Base-by-base conservation (phyloP, 2,113 vertebrate genomes). In the Rhineura floridana region DNA sequence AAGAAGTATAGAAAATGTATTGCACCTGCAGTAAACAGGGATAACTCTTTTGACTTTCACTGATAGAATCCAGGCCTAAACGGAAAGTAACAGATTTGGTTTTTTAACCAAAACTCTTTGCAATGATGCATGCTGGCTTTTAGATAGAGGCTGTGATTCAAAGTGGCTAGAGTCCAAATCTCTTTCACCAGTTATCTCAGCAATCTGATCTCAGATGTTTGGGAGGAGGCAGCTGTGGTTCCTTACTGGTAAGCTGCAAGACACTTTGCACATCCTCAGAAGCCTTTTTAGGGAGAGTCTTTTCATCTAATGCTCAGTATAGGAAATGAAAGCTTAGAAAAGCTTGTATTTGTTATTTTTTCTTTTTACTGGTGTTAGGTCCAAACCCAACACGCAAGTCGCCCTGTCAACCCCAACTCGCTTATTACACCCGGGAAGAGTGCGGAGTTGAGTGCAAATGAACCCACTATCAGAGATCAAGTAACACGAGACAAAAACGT, bases 1-100 rank as follows among this genome's bases (percentile, higher is more conserved):
- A 97, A 84, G 86, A 94, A 90, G 83, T 86, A 91, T 95, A 93
- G 93, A 95, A 91, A 90, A n/a, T 88, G 89, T 82, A 86, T 90
- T 88, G 90, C 90, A 91, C 86, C 91, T 52, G 63, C 87, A 79
- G 70, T 75, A 85, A 92, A 76, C 46, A 63, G 63, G 67, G 39
- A 42, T 21, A 87, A 84, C 70, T 89, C 83, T 67, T 69, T 28
- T 55, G 30, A 50, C 79, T 92, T 65, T 83, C 4, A 81, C 77
- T 12, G 10, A 19, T 7, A 23, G 50, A 28, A 21, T 72, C 30
- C 19, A 81, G n/a, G 76, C 0, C 1, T 80, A 69, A 85, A 83
- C 39, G 75, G 82, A 75, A 62, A 67, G 65, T 44, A 30, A 39
- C 7, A 42, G n/a, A n/a, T n/a, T n/a, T n/a, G n/a, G n/a, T n/a